Evolutionary conservation across 2,113 vertebrate genomes (phyloP).

Genomic region (Crotophaga sulcirostris): DNA sequence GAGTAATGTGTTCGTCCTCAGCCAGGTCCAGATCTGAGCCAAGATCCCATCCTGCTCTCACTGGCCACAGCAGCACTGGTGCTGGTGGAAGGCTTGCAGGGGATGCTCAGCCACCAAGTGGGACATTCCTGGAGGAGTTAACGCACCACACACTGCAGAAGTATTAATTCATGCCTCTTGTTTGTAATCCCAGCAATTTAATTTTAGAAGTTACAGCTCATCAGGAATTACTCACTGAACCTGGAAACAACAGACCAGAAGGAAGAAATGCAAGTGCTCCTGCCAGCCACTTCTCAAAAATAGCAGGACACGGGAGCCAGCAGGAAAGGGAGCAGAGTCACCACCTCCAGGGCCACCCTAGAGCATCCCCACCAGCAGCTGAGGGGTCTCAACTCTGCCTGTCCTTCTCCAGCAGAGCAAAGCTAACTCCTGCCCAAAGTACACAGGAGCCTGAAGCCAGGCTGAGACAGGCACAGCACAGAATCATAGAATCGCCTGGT

Average conservation of each 20-base stretch:
- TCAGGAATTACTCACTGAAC: not conserved
- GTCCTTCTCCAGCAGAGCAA: not conserved
- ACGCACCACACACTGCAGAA: not conserved
- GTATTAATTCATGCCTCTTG: not conserved
- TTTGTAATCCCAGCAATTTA: not conserved
- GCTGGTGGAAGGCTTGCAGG: not conserved
- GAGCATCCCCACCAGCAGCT: not conserved
- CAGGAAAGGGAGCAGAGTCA: not conserved
- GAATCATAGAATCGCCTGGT: too few relatives aligned
- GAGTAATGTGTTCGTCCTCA: not conserved
- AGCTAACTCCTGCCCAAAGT: not conserved
- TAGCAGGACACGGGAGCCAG: not conserved
- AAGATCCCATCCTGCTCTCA: not conserved
- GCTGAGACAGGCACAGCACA: not conserved
- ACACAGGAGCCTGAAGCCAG: not conserved
- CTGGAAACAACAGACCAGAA: not conserved
- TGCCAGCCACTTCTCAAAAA: not conserved
- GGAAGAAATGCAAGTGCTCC: not conserved
- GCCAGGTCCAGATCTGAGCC: not conserved
- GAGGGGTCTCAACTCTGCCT: not conserved
- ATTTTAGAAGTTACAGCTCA: slow-evolving; percentile 32
- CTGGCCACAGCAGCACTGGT: not conserved
- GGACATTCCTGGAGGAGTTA: not conserved
- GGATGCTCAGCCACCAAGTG: not conserved
- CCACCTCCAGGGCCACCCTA: not conserved